Base-by-base conservation (phyloP, 1,140 invertebrate species). In the Sweltsa coloradensis region DNA sequence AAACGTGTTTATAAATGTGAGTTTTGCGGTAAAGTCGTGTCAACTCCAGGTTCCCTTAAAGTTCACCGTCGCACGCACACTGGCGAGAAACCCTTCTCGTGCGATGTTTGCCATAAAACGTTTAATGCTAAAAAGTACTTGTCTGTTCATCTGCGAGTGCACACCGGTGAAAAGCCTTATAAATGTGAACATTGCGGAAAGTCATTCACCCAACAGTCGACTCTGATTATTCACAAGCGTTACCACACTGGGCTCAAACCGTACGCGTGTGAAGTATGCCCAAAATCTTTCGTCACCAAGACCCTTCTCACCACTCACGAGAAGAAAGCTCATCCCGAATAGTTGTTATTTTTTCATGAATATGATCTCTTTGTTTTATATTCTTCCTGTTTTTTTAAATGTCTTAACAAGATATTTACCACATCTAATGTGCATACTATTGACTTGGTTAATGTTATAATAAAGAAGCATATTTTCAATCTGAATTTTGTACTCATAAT, bases 11-110 rank as follows among this genome's bases (percentile, higher is more conserved):
- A 51, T 14, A 41, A 51, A 16, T 49, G 66, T 52, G 60, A 66
- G 42, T 51, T 65, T 21, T 69, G 67, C 41, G 63, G 66, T 51
- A 67, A 67, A 47, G 60, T 58, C 34, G 63, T 64, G 41, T 61
- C 63, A 13, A 62, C 61, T 0, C 71, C 69, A 56, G 69, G 65
- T n/a, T 67, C 69, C 24, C 62, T 76, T 45, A 65, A 64, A 34
- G 75, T 76, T 47, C 76, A 78, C 56, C 70, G 75, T 59, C 61
- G 75, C 19, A 71, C 70, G 0, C 76, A 78, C 57, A 79, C 75
- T 21, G 81, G 82, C 1, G 81, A 85, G 56, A 81, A 83, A 52
- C 78, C 81, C 0, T 83, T 80, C 60, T 67, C 66, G 53, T 81
- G 78, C 57, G 59, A 65, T 16, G 58, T 70, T 2, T 81, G 78